Evolutionary conservation across 2,797 vertebrate species (phyloP), one percentile per base, ranked within the genome.

Genomic region (Cossypha polioptera): DNA sequence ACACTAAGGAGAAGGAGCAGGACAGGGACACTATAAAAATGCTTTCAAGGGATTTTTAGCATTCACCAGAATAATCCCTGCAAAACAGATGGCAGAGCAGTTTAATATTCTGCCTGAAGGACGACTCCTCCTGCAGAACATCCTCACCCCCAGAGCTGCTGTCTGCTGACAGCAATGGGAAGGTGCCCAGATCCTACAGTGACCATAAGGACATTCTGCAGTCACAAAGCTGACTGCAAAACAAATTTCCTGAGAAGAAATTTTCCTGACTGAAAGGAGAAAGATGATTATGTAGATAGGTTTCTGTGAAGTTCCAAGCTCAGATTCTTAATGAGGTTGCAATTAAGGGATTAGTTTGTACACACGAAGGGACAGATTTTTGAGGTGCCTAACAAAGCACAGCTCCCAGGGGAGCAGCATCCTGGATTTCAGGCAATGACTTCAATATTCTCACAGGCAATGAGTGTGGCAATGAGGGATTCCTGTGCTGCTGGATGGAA

Each of bases 41-140:
- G 83, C 84, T 97, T 97, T 84, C 80, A 86, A 54, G 55, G 63
- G 83, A 68, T 91, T 43, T 94, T 95, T 57, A 79, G 42, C 22
- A 47, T 55, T 47, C 87, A 78, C 73, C 54, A 77, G 85, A 93
- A 78, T 93, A 95, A 92, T 93, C 81, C 59, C 33, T 33, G 59
- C 55, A 88, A 95, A 96, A 85, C 97, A 97, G 97, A 96, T 95
- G 92, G 96, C 25, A 25, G 74, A 59, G 81, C 45, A 59, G 42
- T 68, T 88, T 75, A 61, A 62, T 77, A 48, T 55, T 83, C 83
- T 54, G 47, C 71, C 63, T 62, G 81, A 92, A 95, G 93, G 95
- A 86, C 78, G 5, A 50, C 36, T 90, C 48, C 80, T 86, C 38
- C 50, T 67, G 45, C 62, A 31, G 76, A 84, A 66, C 7, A 66